Base-by-base conservation (phyloP, 2,797 vertebrate genomes). In the Ctenopoma kingsleyae region DNA sequence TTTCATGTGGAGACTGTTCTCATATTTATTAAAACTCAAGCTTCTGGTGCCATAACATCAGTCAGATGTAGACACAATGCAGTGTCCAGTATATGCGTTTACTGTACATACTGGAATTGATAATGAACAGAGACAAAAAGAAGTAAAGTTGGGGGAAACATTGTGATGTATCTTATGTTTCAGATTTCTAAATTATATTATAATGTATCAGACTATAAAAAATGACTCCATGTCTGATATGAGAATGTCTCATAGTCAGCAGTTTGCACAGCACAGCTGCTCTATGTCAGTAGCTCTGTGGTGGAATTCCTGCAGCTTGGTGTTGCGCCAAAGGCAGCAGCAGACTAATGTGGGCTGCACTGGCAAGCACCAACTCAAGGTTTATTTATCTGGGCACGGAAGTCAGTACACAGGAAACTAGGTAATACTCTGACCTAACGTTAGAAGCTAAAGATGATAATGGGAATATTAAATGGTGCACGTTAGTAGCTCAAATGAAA, bases 351-450 rank as follows among this genome's bases (percentile, higher is more conserved):
- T 85, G 85, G 81, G 88, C 88, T 69, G 35, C 83, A 83, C 84
- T 81, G 63, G 84, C 87, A 91, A 89, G 91, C 87, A 82, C 84
- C 58, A 78, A 83, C 71, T 76, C 88, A 77, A 91, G 87, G 84
- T 93, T 93, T 94, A 87, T 95, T 94, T 94, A 86, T 94, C 87
- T 92, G 83, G 93, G 93, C 91, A 90, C 17, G 38, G 27, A 71
- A 71, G 82, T 75, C 76, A 20, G 77, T 89, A 90, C 86, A 91
- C 90, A 91, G 89, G 87, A 91, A 92, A 90, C 76, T 80, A 79
- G 82, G 79, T 74, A 57, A 82, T 79, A 74, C 71, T 84, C 85
- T 48, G 13, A 78, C 71, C 62, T 77, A 46, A 76, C 49, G 50
- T 91, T 83, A 80, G 84, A 86, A 86, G 88, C 85, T 85, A 83